Percentiles rank a stretch among this genome's conserved stretches.
phyloP scores from a whole-genome alignment of 2,113 vertebrate genomes.

The Greenwoodochromis staneri region DNA sequence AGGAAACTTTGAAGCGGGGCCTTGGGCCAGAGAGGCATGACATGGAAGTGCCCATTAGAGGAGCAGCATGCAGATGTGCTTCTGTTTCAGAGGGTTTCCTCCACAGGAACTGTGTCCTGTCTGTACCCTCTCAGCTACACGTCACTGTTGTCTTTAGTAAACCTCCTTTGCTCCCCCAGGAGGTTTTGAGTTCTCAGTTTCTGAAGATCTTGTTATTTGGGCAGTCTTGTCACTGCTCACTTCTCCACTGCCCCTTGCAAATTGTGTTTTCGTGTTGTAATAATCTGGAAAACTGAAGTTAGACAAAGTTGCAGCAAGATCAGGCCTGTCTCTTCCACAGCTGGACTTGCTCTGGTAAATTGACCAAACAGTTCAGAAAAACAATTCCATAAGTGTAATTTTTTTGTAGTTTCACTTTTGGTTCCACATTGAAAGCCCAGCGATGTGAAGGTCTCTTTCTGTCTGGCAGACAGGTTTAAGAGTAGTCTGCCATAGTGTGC shows the following conservation, averaged over 20 bases:
- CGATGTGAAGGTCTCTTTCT: background rate
- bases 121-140: slow-evolving; percentile 19
- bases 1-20: slow-evolving; percentile 59
- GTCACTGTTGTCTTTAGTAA: background rate
- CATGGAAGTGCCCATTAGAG: slow-evolving; percentile 57
- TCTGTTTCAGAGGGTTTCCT: slow-evolving; percentile 66
- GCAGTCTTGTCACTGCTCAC: background rate
- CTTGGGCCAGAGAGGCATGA: slow-evolving; percentile 42
- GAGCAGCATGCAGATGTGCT: slow-evolving; percentile 60
- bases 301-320: background rate
- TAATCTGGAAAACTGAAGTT: background rate
- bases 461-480: slow-evolving; percentile 12
- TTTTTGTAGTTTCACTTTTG: background rate
- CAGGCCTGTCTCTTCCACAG: background rate
- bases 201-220: background rate
- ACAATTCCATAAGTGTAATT: background rate
- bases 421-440: background rate
- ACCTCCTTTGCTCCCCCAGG: background rate
- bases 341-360: slow-evolving; percentile 7
- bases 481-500: slow-evolving; percentile 20
- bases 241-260: background rate
- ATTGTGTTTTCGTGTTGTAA: background rate
- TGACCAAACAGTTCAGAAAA: background rate
- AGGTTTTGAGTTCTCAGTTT: background rate
- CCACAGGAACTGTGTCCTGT: slow-evolving; percentile 50